Percentiles rank a stretch among this genome's conserved stretches.
Evolutionary conservation across 2,113 vertebrate genomes (phyloP).

Genomic region (Cyprinodon variegatus): DNA sequence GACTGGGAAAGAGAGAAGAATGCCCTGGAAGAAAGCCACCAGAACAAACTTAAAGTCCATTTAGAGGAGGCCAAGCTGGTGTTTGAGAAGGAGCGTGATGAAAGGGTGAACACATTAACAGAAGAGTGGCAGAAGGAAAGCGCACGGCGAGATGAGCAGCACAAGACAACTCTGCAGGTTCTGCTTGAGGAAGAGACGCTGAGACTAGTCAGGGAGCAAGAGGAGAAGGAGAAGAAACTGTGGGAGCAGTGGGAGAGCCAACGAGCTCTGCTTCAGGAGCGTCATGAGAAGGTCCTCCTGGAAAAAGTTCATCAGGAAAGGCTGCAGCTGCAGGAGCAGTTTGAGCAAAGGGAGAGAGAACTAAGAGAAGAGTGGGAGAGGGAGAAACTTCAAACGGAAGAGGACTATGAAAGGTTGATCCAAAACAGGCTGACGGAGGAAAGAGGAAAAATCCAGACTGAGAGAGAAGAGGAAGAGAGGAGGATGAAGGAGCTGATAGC

Average conservation of each 20-base stretch:
- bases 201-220: conserved; percentile 70
- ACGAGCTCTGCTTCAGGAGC: conserved; percentile 64
- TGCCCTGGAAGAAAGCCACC: conserved; percentile 57
- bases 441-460: conserved; percentile 44
- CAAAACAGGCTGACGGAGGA: conserved; percentile 75
- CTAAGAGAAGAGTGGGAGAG: conserved; percentile 75
- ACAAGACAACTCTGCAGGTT: conserved; percentile 75
- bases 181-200: conserved; percentile 73
- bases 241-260: conserved; percentile 76
- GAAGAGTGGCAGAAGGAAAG: conserved; percentile 78
- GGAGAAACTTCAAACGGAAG: conserved; percentile 73
- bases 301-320: conserved; percentile 63
- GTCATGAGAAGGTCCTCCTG: conserved; percentile 68
- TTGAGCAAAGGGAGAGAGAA: conserved; percentile 69
- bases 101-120: conserved; percentile 56
- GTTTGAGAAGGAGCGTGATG: conserved; percentile 65
- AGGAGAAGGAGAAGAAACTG: conserved; percentile 69
- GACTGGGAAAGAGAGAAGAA: conserved; percentile 74
- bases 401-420: conserved; percentile 76
- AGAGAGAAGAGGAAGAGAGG: conserved; percentile 70
- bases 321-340: conserved; percentile 35
- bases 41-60: conserved; percentile 71
- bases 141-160: conserved; percentile 69
- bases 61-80: conserved; percentile 67
- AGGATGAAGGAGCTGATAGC: conserved; percentile 58